Evolutionary conservation across 2,113 vertebrate species (phyloP).

Genomic region (Oreochromis aureus): DNA sequence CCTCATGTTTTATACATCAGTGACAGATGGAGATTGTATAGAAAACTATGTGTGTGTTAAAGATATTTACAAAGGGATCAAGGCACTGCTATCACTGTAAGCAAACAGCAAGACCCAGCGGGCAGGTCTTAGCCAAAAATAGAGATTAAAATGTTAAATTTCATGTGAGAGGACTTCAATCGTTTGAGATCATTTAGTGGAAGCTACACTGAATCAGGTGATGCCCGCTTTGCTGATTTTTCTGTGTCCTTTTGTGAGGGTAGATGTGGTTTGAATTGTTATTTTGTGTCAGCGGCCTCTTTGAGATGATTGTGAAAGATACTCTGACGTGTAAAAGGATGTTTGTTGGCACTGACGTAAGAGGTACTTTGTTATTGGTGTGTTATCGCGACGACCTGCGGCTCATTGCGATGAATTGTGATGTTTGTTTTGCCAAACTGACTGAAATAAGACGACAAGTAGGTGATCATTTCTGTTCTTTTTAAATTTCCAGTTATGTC

Average conservation of each 20-base stretch:
- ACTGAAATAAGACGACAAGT: constrained; percentile 32
- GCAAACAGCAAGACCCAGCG: neutral
- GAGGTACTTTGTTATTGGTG: constrained; percentile 2
- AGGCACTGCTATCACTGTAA: constrained; percentile 10
- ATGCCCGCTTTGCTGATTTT: neutral
- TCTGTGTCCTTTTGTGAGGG: neutral
- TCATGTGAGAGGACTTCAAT: neutral
- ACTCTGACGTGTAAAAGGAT: constrained; percentile 7
- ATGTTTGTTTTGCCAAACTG: constrained; percentile 27
- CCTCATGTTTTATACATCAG: constrained; percentile 62
- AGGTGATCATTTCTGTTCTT: neutral
- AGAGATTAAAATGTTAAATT: neutral
- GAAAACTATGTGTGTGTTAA: constrained; percentile 18
- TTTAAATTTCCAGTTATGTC: neutral
- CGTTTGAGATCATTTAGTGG: neutral
- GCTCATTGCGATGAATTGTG: neutral
- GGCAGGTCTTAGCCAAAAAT: neutral
- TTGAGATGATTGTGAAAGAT: neutral
- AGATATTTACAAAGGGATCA: constrained; percentile 58
- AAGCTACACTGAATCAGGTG: neutral
- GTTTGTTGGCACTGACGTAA: constrained; percentile 32
- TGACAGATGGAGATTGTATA: constrained; percentile 49
- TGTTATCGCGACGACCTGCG: constrained; percentile 10
- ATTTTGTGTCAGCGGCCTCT: neutral
- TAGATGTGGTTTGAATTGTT: neutral